phyloP scores from a whole-genome alignment of 30 jellyfish, hydroid and myxozoan genomes.

The Clytia hemisphaerica region DNA sequence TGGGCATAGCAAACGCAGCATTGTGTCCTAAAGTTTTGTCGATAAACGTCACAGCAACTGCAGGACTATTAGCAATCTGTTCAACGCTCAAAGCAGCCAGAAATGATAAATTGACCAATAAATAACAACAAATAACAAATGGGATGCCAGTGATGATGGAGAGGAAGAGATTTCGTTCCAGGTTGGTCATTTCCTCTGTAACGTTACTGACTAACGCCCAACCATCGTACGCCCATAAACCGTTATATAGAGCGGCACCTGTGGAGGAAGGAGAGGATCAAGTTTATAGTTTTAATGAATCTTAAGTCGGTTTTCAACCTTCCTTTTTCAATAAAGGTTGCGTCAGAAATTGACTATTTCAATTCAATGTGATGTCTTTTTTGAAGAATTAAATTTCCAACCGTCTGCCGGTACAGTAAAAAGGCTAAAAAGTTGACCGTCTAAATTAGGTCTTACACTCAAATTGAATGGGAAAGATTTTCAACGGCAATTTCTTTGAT shows the following conservation, averaged over 20 bases:
- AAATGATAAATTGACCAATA: slow-evolving; percentile 32
- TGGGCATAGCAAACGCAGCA: slow-evolving; percentile 49
- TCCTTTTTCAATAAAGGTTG: too few species aligned
- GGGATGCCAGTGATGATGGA: slow-evolving; percentile 56
- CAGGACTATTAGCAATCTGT: slow-evolving; percentile 31
- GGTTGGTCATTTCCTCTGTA: slow-evolving; percentile 55
- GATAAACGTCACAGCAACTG: slow-evolving; percentile 48
- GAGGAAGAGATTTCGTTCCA: slow-evolving; percentile 49
- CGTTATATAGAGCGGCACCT: slow-evolving; percentile 42
- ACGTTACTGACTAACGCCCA: slow-evolving; percentile 54
- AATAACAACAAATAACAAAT: slow-evolving; percentile 42
- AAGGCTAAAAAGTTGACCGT: too few species aligned
- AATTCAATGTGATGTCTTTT: too few species aligned
- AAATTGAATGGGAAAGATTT: too few species aligned
- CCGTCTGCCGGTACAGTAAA: too few species aligned
- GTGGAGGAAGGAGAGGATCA: background rate
- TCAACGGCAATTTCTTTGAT: too few species aligned
- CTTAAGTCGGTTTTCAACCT: too few species aligned
- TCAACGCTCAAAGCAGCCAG: slow-evolving; percentile 32
- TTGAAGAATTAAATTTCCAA: too few species aligned
- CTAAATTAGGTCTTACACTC: too few species aligned
- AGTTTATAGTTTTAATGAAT: too few species aligned
- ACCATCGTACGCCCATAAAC: slow-evolving; percentile 66
- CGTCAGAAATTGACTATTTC: too few species aligned
- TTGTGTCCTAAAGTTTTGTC: slow-evolving; percentile 35